Conservation (phyloP, 2,113 vertebrate species). For the Periophthalmus modestus region DNA sequence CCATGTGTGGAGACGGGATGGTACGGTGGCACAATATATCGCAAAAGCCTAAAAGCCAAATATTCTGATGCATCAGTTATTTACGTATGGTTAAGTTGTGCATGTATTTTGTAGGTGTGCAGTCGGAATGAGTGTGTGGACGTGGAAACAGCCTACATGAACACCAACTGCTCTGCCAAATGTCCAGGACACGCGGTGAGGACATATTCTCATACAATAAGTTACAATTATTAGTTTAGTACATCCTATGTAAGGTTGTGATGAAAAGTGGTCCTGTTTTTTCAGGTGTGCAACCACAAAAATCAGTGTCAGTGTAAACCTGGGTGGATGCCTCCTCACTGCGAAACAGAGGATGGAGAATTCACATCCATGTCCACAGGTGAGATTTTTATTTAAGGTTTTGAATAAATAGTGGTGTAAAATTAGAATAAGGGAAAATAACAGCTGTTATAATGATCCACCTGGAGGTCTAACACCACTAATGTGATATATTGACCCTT, state of each 20-base stretch:
- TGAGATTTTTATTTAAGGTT: constrained; percentile 14
- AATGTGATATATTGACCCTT: too few species aligned
- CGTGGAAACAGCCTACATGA: constrained; percentile 75
- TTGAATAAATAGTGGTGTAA: not conserved
- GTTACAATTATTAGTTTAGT: too few species aligned
- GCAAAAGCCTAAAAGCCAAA: too few species aligned
- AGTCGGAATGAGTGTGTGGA: constrained; percentile 80
- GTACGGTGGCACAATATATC: constrained; percentile 36
- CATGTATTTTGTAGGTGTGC: constrained; percentile 81
- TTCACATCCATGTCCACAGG: constrained; percentile 19
- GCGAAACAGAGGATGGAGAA: not conserved
- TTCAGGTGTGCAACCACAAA: constrained; percentile 80
- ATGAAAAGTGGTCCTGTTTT: not conserved
- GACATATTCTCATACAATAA: not conserved
- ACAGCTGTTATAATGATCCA: too few species aligned
- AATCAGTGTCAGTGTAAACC: constrained; percentile 75
- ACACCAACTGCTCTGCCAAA: constrained; percentile 84
- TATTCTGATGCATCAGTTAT: not conserved
- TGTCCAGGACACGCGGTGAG: constrained; percentile 86
- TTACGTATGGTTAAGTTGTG: not conserved
- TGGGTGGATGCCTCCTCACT: constrained; percentile 72
- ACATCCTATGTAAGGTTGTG: not conserved
- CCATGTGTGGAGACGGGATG: constrained; percentile 79
- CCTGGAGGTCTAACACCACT: too few species aligned
- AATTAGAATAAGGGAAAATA: not conserved